A percentile compares a stretch with the other conserved stretches of the same genome.
These are phyloP conservation scores for Ovis canadensis DNA, from an alignment of 2,113 vertebrate species.

Conservation along the genomic window DNA sequence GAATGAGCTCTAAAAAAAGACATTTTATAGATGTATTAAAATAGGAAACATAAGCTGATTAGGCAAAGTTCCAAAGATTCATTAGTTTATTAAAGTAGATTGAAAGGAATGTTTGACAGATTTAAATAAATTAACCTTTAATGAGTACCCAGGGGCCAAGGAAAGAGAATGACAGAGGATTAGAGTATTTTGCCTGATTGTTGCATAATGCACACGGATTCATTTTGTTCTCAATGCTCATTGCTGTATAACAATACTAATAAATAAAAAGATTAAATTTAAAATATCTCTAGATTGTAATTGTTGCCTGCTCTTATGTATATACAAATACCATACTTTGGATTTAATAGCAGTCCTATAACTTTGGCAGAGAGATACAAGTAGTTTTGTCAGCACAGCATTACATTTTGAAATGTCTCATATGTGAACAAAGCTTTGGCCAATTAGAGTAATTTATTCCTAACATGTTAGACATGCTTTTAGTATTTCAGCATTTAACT, in stretches of 20 bases:
- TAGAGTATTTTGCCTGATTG: constrained; percentile 70
- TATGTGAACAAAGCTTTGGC: constrained; percentile 38
- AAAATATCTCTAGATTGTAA: constrained; percentile 65
- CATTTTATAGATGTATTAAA: constrained; percentile 62
- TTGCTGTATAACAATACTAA: constrained; percentile 67
- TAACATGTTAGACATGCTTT: constrained; percentile 21
- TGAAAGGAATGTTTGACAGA: constrained; percentile 71
- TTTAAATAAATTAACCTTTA: constrained; percentile 77
- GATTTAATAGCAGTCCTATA: constrained; percentile 30
- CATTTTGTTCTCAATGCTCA: constrained; percentile 55
- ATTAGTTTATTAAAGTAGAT: constrained; percentile 75
- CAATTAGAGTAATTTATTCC: constrained; percentile 54
- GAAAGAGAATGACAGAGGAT: constrained; percentile 70
- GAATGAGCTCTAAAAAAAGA: constrained; percentile 53
- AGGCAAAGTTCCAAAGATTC: constrained; percentile 73
- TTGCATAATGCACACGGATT: constrained; percentile 68
- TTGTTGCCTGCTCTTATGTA: constrained; percentile 48
- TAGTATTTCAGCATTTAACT: constrained; percentile 36
- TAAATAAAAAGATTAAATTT: constrained; percentile 68
- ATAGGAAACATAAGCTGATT: constrained; percentile 71
- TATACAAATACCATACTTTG: constrained; percentile 43
- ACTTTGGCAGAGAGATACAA: constrained; percentile 30
- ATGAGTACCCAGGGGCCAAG: constrained; percentile 68
- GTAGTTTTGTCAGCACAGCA: constrained; percentile 28
- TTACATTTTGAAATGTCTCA: constrained; percentile 42